These are phyloP conservation scores for Cacoxenus indagator DNA, from an alignment of 2,888 invertebrate genomes.

Conservation along the genomic window DNA sequence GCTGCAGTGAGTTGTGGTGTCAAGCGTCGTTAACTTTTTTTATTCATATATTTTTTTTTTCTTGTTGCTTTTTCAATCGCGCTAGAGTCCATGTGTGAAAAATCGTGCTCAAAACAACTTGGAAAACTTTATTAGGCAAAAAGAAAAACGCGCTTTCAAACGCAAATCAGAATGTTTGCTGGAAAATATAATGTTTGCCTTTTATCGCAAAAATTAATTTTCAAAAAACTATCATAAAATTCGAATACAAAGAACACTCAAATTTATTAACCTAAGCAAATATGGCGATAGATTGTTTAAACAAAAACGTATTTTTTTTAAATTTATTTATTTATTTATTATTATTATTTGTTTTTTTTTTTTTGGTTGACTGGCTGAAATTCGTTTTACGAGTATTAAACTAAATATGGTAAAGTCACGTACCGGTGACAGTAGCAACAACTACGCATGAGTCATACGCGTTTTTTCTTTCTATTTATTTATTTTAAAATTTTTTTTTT, in stretches of 20 bases:
- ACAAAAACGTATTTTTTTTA: no score
- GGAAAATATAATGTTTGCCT: conserved; percentile 11
- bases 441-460: conserved; percentile 19
- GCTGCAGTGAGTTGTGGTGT: neutral
- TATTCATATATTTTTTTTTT: neutral
- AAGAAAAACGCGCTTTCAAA: neutral
- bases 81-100: conserved; percentile 16
- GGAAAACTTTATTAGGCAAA: conserved; percentile 1
- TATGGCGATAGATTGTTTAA: conserved; percentile 57
- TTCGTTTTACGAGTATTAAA: conserved; percentile 38
- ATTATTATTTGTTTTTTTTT: neutral
- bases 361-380: conserved; percentile 28
- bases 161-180: neutral
- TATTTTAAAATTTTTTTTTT: neutral
- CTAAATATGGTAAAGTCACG: conserved; percentile 56
- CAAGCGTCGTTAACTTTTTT: conserved; percentile 3
- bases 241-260: conserved; percentile 29
- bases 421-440: conserved; percentile 39
- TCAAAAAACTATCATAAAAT: conserved; percentile 21
- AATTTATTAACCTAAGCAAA: conserved; percentile 57
- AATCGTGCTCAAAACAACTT: neutral
- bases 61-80: neutral
- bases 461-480: neutral
- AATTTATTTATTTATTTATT: no score
- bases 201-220: conserved; percentile 22